Conservation (phyloP, 1,140 invertebrate species). For the Cyclina sinensis region DNA sequence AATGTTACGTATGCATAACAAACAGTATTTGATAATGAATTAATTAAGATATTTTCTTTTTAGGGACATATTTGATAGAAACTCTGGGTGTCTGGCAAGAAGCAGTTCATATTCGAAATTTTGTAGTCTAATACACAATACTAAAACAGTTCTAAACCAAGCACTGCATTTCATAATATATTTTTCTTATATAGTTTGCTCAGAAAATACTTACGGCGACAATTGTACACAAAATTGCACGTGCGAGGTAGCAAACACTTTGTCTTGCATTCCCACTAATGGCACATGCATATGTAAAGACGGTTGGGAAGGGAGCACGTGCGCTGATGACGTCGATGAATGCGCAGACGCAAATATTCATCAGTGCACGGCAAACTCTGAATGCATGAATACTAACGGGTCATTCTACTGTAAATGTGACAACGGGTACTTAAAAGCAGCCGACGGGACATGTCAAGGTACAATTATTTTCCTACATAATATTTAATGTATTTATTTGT, state of each 20-base stretch:
- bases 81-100: no score
- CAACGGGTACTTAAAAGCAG: not conserved
- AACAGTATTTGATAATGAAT: no score
- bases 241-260: not conserved
- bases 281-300: conserved; percentile 4
- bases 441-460: not conserved
- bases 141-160: no score
- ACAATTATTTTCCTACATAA: no score
- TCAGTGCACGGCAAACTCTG: not conserved
- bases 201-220: not conserved
- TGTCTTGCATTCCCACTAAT: not conserved
- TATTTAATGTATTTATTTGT: no score
- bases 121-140: no score
- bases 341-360: conserved; percentile 10
- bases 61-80: no score
- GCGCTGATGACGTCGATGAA: conserved; percentile 30
- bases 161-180: no score
- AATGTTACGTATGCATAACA: no score
- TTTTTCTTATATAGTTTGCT: conserved; percentile 23
- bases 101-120: no score
- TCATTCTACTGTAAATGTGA: not conserved
- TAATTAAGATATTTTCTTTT: no score
- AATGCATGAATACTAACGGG: not conserved
- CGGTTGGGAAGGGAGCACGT: conserved; percentile 13
- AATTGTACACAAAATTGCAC: conserved; percentile 18